Conservation (phyloP, 2,113 vertebrate genomes). For the Tinamus guttatus region DNA sequence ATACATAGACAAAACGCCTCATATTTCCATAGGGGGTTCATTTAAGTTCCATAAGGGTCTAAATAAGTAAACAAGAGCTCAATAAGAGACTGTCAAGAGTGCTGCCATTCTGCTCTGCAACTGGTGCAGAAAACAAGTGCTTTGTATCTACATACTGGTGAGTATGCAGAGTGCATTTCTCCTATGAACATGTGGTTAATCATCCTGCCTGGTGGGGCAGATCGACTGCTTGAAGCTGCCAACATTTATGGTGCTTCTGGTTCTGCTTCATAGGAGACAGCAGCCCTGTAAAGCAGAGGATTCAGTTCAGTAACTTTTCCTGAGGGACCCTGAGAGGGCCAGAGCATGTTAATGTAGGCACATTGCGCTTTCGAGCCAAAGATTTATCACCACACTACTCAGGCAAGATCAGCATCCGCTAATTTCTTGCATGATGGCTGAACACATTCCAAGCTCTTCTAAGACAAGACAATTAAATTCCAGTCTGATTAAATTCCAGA, state of each 20-base stretch:
- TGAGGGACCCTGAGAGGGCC: neutral
- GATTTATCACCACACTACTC: neutral
- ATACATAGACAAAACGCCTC: neutral
- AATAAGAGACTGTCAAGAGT: neutral
- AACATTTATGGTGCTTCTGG: neutral
- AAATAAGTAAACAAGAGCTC: neutral
- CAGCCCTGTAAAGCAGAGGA: neutral
- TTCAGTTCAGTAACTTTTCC: neutral
- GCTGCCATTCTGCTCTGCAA: neutral
- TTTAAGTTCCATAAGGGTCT: neutral
- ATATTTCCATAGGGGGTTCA: neutral
- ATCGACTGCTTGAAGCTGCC: neutral
- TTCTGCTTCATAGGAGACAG: neutral
- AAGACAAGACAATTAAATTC: neutral
- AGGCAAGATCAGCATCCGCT: neutral
- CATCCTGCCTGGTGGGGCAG: neutral
- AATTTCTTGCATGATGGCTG: neutral
- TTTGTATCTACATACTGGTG: neutral
- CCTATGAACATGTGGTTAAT: neutral
- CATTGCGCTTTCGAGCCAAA: neutral
- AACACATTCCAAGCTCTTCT: neutral
- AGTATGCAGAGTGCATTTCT: neutral
- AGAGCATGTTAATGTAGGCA: neutral
- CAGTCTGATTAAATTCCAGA: neutral
- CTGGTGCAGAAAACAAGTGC: neutral